These are phyloP conservation scores for Aplochiton taeniatus DNA, from an alignment of 2,797 vertebrate genomes.

Conservation along the genomic window DNA sequence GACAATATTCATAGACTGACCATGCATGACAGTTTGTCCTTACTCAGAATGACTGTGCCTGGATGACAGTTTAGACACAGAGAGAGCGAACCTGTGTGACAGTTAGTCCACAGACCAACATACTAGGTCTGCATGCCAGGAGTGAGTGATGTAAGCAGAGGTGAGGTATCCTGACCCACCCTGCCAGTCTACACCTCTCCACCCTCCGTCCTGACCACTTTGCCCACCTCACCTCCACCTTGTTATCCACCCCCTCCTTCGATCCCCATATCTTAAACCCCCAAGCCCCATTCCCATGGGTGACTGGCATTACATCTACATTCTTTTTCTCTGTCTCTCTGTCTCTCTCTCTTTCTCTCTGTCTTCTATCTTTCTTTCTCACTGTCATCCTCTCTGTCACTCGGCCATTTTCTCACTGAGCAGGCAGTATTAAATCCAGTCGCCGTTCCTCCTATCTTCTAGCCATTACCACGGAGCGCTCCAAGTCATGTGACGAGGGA, in stretches of 20 bases:
- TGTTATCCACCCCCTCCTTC: conserved; percentile 17
- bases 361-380: conserved; percentile 15
- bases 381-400: conserved; percentile 26
- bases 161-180: conserved; percentile 6
- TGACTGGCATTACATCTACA: conserved; percentile 70
- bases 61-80: no score
- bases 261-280: conserved; percentile 51
- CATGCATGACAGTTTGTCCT: conserved; percentile 20
- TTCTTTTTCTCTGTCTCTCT: conserved; percentile 51
- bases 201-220: conserved; percentile 16
- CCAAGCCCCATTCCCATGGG: conserved; percentile 37
- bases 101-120: neutral
- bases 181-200: conserved; percentile 33
- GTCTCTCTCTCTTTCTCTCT: conserved; percentile 11
- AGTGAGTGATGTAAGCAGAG: conserved; percentile 37
- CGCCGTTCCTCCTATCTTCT: conserved; percentile 96
- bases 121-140: conserved; percentile 46
- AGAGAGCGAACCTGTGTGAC: neutral
- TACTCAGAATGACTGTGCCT: neutral
- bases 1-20: neutral
- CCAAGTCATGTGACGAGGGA: conserved; percentile 97
- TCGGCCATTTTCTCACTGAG: conserved; percentile 52
- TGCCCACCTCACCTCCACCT: conserved; percentile 22
- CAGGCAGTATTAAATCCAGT: conserved; percentile 92
- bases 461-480: conserved; percentile 94